phyloP scores from a whole-genome alignment of 2,113 vertebrate genomes.

The Pollachius pollachius region DNA sequence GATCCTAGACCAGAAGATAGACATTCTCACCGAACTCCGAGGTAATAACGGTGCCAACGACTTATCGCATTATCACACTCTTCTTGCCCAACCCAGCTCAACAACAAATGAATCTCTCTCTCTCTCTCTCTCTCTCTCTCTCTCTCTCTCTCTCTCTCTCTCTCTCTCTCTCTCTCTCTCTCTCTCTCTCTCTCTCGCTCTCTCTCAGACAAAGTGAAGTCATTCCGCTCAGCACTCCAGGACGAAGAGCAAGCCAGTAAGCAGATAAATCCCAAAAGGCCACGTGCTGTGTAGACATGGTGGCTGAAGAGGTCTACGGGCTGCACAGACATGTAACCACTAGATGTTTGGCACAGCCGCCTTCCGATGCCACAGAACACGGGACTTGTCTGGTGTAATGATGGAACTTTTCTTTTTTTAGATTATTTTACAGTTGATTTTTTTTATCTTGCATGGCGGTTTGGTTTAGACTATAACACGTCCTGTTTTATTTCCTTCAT shows the following conservation, averaged over 20 bases:
- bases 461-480: constrained; percentile 4
- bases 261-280: constrained; percentile 96
- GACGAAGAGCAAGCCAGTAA: constrained; percentile 99
- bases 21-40: constrained; percentile 91
- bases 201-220: constrained; percentile 95
- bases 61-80: too few relatives aligned
- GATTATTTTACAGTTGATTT: constrained; percentile 9
- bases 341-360: constrained; percentile 47
- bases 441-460: constrained; percentile 32
- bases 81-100: not conserved
- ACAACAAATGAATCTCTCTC: not conserved
- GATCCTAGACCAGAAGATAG: constrained; percentile 96
- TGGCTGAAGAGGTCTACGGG: constrained; percentile 23
- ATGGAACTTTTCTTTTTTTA: constrained; percentile 30
- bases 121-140: not conserved
- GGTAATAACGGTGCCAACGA: constrained; percentile 66
- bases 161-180: constrained; percentile 15
- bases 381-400: constrained; percentile 31
- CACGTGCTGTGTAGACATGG: constrained; percentile 85
- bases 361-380: constrained; percentile 26
- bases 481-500: constrained; percentile 58
- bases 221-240: constrained; percentile 91
- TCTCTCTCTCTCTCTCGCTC: not conserved
- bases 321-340: constrained; percentile 48
- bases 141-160: constrained; percentile 7